Percentiles rank a stretch among this genome's conserved stretches.
Conservation (phyloP, 1,140 invertebrate genomes). For the Eupeodes corollae region DNA sequence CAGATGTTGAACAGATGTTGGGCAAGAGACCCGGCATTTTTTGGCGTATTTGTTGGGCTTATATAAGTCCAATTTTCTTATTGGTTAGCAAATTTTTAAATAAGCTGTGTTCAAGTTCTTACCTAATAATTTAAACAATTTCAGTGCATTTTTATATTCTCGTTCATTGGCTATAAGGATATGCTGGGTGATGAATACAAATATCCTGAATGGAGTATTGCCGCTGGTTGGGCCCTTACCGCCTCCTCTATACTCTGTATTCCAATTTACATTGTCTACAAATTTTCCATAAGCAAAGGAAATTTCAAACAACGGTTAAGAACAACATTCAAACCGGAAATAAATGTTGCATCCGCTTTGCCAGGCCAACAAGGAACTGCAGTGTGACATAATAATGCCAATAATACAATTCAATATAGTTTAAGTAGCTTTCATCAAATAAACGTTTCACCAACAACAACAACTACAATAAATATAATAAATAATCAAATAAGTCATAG, state of each 20-base stretch:
- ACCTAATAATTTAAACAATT: constrained; percentile 14
- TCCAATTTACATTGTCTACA: constrained; percentile 75
- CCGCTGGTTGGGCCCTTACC: constrained; percentile 82
- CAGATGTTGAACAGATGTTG: constrained; percentile 84
- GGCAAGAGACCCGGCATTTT: constrained; percentile 77
- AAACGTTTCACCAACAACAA: not conserved
- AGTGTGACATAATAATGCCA: constrained; percentile 32
- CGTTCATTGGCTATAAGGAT: constrained; percentile 74
- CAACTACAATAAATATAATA: not conserved
- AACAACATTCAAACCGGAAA: constrained; percentile 24
- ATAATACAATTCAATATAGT: constrained; percentile 19
- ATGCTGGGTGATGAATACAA: constrained; percentile 76
- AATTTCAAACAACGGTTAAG: constrained; percentile 18
- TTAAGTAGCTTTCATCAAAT: not conserved
- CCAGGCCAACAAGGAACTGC: constrained; percentile 35
- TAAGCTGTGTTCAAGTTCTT: not conserved
- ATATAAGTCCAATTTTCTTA: constrained; percentile 76
- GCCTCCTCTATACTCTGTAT: constrained; percentile 87
- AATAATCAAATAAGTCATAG: not conserved
- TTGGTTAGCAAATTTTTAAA: constrained; percentile 37
- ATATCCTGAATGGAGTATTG: constrained; percentile 83
- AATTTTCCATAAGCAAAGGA: constrained; percentile 64
- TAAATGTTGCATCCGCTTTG: constrained; percentile 22
- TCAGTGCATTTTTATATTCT: constrained; percentile 83
- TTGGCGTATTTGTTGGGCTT: constrained; percentile 89